These are phyloP conservation scores for Watsonalla cultraria DNA, from an alignment of 2,888 invertebrate species.

Conservation along the genomic window DNA sequence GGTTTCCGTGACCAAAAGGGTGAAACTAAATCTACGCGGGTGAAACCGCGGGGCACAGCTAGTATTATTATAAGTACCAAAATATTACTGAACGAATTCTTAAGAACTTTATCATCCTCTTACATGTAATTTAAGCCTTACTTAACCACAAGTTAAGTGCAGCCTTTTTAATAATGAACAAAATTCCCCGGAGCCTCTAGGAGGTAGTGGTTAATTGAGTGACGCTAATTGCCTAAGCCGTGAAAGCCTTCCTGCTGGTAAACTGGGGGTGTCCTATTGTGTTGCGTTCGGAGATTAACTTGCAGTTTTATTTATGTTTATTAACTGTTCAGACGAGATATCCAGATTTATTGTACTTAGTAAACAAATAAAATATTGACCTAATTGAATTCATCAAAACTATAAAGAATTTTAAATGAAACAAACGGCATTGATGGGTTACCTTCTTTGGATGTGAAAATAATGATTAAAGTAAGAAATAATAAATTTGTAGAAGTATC, in stretches of 20 bases:
- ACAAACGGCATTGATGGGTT: no score
- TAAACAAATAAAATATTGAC: conserved; percentile 11
- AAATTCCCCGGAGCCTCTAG: conserved; percentile 57
- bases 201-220: conserved; percentile 73
- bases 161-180: conserved; percentile 76
- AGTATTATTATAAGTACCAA: neutral
- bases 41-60: no score
- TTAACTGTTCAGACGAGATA: conserved; percentile 4
- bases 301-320: conserved; percentile 39
- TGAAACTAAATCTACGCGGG: no score
- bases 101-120: conserved; percentile 6
- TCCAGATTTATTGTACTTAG: neutral
- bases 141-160: conserved; percentile 56
- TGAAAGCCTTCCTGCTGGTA: conserved; percentile 61
- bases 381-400: no score
- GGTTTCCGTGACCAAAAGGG: no score
- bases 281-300: conserved; percentile 45
- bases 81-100: conserved; percentile 1
- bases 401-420: no score
- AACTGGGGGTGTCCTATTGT: conserved; percentile 51
- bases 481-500: no score
- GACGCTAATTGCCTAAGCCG: conserved; percentile 74
- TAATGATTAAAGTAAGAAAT: no score
- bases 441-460: no score
- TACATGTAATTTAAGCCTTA: conserved; percentile 28